Percentiles rank a stretch among this genome's conserved stretches.
These are phyloP conservation scores for Gadus chalcogrammus DNA, from an alignment of 2,113 vertebrate species.

Conservation along the genomic window DNA sequence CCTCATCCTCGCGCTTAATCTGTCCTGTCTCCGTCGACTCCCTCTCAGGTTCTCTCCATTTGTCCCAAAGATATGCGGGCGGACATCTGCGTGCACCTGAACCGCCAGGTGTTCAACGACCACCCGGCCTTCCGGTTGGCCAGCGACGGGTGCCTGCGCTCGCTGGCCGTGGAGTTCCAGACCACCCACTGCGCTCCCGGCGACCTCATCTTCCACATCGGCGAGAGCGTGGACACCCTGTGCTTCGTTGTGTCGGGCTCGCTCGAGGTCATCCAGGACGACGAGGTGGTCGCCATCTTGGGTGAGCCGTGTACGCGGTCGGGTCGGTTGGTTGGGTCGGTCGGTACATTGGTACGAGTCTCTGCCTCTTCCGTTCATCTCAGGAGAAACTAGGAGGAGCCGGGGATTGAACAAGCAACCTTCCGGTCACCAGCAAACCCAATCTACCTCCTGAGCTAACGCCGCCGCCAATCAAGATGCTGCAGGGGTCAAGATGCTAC, in stretches of 20 bases:
- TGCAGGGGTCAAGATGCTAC: too few relatives aligned
- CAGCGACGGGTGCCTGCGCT: constrained; percentile 93
- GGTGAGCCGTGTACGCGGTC: constrained; percentile 68
- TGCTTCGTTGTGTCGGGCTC: constrained; percentile 98
- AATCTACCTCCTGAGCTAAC: too few relatives aligned
- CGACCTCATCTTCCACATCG: constrained; percentile 97
- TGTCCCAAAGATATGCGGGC: constrained; percentile 99
- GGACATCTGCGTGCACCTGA: constrained; percentile 97
- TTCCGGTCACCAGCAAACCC: too few relatives aligned
- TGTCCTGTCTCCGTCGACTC: neutral
- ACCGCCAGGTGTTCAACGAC: constrained; percentile 96
- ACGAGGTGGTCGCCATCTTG: constrained; percentile 97
- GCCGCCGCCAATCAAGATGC: too few relatives aligned
- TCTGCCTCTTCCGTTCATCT: neutral
- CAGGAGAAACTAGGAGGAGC: too few relatives aligned
- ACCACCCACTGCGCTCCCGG: constrained; percentile 96
- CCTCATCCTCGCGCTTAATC: neutral
- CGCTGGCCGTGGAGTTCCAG: constrained; percentile 95
- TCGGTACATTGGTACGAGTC: neutral
- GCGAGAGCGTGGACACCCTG: constrained; percentile 95
- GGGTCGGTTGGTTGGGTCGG: too few relatives aligned
- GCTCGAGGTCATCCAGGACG: constrained; percentile 97
- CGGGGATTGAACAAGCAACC: too few relatives aligned
- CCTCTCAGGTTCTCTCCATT: constrained; percentile 88
- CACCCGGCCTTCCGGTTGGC: constrained; percentile 96